Conservation (phyloP, 1,140 invertebrate species). For the Daktulosphaira vitifoliae region DNA sequence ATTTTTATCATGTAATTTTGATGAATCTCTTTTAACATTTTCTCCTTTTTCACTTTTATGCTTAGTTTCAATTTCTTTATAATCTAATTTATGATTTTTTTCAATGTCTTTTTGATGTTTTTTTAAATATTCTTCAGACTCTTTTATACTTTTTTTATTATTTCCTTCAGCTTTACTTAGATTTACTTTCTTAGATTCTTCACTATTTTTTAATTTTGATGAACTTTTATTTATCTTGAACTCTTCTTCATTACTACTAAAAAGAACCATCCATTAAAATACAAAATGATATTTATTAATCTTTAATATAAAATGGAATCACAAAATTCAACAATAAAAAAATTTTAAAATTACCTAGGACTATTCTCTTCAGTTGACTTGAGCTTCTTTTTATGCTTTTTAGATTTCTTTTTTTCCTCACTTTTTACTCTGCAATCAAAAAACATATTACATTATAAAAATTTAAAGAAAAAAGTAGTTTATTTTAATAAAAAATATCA, state of each 20-base stretch:
- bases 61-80: conserved; percentile 18
- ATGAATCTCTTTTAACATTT: conserved; percentile 5
- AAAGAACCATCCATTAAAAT: too few species aligned
- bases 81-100: conserved; percentile 32
- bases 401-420: conserved; percentile 36
- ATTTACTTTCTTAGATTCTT: conserved; percentile 1
- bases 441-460: too few species aligned
- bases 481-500: too few species aligned
- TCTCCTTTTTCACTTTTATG: conserved; percentile 1
- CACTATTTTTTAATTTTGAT: conserved; percentile 33
- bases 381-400: conserved; percentile 36
- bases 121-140: conserved; percentile 31
- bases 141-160: conserved; percentile 12
- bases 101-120: conserved; percentile 27
- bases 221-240: conserved; percentile 20
- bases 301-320: too few species aligned
- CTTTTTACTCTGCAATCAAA: conserved; percentile 38
- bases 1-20: neutral
- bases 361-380: conserved; percentile 14
- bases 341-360: conserved; percentile 11
- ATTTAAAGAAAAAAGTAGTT: too few species aligned
- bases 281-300: too few species aligned
- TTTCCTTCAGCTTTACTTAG: neutral
- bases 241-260: conserved; percentile 1
- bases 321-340: too few species aligned